These are phyloP conservation scores for Leptosomus discolor DNA, from an alignment of 2,113 vertebrate species.

Conservation along the genomic window DNA sequence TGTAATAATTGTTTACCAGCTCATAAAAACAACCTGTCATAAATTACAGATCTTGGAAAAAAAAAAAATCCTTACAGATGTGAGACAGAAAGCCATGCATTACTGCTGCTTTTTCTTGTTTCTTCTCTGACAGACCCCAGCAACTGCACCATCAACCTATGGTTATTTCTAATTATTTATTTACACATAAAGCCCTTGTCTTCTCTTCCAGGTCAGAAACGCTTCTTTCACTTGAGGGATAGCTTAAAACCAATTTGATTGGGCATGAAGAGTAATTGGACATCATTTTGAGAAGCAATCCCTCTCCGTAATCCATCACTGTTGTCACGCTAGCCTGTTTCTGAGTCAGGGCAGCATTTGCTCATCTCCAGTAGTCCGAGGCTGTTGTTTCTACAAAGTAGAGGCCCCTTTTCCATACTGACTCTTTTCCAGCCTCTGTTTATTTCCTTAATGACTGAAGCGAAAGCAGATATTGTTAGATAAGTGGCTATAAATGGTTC, in stretches of 20 bases:
- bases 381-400: background rate
- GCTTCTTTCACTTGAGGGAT: conserved; percentile 18
- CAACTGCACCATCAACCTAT: background rate
- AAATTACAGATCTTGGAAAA: background rate
- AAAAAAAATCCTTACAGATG: background rate
- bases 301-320: conserved; percentile 11
- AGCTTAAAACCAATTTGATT: conserved; percentile 48
- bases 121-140: background rate
- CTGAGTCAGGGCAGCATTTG: background rate
- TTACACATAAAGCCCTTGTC: background rate
- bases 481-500: conserved; percentile 41
- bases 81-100: background rate
- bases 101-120: background rate
- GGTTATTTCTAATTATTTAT: conserved; percentile 42
- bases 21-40: conserved; percentile 27
- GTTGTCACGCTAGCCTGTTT: conserved; percentile 29
- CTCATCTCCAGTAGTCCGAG: background rate
- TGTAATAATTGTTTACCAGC: conserved; percentile 20
- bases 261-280: conserved; percentile 30
- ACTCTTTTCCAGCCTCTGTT: background rate
- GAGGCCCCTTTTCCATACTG: background rate
- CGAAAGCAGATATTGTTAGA: conserved; percentile 37
- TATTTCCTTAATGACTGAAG: conserved; percentile 34
- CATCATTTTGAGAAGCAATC: background rate
- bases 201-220: conserved; percentile 11